Evolutionary conservation across 1,140 invertebrate species (phyloP).

Genomic region (Drosophila equinoxialis): DNA sequence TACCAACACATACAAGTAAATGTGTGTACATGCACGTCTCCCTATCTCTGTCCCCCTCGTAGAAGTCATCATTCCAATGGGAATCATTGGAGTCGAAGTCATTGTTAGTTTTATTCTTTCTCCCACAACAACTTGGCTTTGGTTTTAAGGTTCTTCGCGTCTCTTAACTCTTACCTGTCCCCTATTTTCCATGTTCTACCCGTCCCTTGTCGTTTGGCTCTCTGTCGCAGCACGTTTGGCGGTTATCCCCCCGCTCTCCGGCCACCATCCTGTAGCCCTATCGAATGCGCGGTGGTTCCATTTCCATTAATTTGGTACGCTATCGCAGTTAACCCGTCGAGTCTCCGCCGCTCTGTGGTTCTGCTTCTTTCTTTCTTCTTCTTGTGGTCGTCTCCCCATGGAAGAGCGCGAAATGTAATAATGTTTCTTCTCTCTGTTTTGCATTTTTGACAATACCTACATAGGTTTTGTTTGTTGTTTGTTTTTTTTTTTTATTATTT

Average conservation of each 20-base stretch:
- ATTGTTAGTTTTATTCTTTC: conserved; percentile 80
- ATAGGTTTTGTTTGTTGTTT: too few species aligned
- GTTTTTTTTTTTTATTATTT: conserved; percentile 29
- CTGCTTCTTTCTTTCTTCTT: conserved; percentile 50
- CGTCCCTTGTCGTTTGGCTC: conserved; percentile 26
- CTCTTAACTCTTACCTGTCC: conserved; percentile 22
- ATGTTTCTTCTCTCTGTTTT: conserved; percentile 75
- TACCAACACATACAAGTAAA: conserved; percentile 29
- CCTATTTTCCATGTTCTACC: conserved; percentile 34
- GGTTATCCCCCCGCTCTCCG: conserved; percentile 20
- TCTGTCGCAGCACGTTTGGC: conserved; percentile 35
- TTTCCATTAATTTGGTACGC: conserved; percentile 80
- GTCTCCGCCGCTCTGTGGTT: conserved; percentile 54
- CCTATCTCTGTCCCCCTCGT: neutral
- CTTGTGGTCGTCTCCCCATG: conserved; percentile 50
- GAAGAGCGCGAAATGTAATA: conserved; percentile 77
- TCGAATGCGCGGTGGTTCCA: conserved; percentile 63
- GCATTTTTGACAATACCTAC: conserved; percentile 70
- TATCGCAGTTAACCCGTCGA: conserved; percentile 67
- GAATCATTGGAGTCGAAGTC: conserved; percentile 43
- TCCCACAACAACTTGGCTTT: conserved; percentile 70
- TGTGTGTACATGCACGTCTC: conserved; percentile 52
- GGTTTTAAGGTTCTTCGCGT: conserved; percentile 67
- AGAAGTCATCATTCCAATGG: conserved; percentile 68
- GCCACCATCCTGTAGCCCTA: neutral